These are phyloP conservation scores for Glaucidium brasilianum DNA, from an alignment of 2,113 vertebrate genomes.

Conservation along the genomic window DNA sequence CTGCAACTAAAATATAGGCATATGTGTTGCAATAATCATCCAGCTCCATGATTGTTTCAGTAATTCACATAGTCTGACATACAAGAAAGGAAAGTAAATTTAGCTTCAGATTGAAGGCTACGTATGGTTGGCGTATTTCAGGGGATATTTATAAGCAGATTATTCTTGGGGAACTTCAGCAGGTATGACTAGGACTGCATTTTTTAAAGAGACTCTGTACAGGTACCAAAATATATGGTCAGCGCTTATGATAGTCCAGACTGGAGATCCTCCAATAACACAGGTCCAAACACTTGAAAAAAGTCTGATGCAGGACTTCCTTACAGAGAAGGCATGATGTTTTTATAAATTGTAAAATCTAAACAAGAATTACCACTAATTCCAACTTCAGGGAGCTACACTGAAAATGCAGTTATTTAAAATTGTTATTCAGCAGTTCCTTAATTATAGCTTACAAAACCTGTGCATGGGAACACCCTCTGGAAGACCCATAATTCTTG, in stretches of 20 bases:
- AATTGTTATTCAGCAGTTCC: not conserved
- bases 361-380: not conserved
- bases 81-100: not conserved
- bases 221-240: not conserved
- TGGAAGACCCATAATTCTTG: not conserved
- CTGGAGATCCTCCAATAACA: not conserved
- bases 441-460: not conserved
- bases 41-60: not conserved
- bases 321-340: fast-evolving
- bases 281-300: not conserved
- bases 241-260: not conserved
- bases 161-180: not conserved
- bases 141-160: not conserved
- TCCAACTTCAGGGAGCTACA: not conserved
- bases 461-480: not conserved
- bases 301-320: not conserved
- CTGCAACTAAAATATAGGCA: not conserved
- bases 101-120: not conserved
- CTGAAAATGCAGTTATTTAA: not conserved
- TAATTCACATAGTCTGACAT: not conserved
- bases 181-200: not conserved
- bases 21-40: not conserved
- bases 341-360: not conserved
- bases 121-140: not conserved
- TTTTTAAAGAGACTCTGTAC: not conserved